Evolutionary conservation across 2,888 invertebrate genomes (phyloP), one percentile per base, ranked within the genome.

Genomic region (Noctua janthe): DNA sequence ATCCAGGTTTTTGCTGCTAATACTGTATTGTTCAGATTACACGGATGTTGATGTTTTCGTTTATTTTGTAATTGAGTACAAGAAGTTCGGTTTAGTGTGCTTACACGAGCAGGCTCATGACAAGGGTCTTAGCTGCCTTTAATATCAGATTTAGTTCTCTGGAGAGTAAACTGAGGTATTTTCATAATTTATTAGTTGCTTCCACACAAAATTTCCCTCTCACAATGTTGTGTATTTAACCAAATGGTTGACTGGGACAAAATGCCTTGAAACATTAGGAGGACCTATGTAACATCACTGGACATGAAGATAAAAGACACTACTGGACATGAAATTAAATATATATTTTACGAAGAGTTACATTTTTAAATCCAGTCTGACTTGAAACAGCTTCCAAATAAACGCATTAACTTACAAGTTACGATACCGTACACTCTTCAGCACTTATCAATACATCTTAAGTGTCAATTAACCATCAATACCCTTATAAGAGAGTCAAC

Each of bases 81-180:
- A 70, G n/a, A 23, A 73, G n/a, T 80, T 73, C 4, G 5, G 13
- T 64, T 23, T 47, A 73, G 56, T 47, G 17, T 29, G 39, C 20
- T 39, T 64, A 64, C 13, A 49, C 15, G 35, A 67, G 67, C 59
- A 70, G 69, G n/a, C 47, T 15, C 20, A n/a, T 72, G 83, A 83
- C 82, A 82, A 87, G 83, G 76, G 87, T 80, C 59, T 67, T 71
- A 15, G 29, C 15, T 59, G 70, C 56, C 67, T 83, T 71, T 54
- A 82, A 83, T 81, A 75, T 87, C 82, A 84, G 73, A 87, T 74
- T 79, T 70, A 67, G 29, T 39, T 71, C 81, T 76, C 83, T 71
- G 5, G 83, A 71, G 86, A 62, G 59, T 66, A 71, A 74, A 81
- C 20, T 43, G 39, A 78, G 39, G 35, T 59, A 62, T 71, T 35